phyloP scores from a whole-genome alignment of 2,888 invertebrate species.

The Schizaphis graminum region DNA sequence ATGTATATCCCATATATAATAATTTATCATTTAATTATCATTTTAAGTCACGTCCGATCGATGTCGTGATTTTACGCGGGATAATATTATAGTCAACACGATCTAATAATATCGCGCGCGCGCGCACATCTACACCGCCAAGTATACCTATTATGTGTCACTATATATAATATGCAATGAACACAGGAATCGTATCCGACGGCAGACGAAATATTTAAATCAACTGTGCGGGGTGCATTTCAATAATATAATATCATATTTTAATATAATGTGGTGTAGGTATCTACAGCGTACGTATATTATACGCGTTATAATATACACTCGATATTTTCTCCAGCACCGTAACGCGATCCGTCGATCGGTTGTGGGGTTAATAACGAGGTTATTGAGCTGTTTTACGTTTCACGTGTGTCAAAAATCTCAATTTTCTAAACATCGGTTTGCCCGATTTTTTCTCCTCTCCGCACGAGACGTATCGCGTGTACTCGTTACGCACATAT shows the following conservation, averaged over 20 bases:
- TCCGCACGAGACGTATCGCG: background rate
- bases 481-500: background rate
- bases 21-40: background rate
- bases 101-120: background rate
- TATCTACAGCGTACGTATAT: background rate
- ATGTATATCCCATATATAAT: background rate
- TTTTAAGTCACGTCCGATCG: background rate
- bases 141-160: too few relatives aligned
- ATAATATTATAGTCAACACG: background rate
- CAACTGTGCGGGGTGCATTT: background rate
- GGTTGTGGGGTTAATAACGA: constrained; percentile 42
- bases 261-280: background rate
- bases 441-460: background rate
- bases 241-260: background rate
- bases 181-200: background rate
- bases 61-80: background rate
- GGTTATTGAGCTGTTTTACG: constrained; percentile 47
- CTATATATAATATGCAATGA: background rate
- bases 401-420: constrained; percentile 33
- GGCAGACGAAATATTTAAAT: background rate
- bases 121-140: too few relatives aligned
- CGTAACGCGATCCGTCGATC: constrained; percentile 23
- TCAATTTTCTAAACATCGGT: constrained; percentile 39
- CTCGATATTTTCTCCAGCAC: constrained; percentile 16
- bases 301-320: background rate